Conservation (phyloP, 1,140 invertebrate genomes). For the Pollicipes pollicipes region DNA sequence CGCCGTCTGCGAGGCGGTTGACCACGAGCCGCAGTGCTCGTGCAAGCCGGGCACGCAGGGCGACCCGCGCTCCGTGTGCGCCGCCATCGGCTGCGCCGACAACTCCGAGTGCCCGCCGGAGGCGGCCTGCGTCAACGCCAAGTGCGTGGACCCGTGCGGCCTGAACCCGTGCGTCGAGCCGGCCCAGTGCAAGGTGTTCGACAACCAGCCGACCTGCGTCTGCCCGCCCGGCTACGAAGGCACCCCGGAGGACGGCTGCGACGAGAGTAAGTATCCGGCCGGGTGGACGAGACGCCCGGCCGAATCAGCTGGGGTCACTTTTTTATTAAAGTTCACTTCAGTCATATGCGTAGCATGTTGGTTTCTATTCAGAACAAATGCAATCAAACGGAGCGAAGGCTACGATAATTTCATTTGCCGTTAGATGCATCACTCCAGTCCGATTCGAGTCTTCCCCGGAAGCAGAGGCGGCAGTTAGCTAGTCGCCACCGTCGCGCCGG, state of each 20-base stretch:
- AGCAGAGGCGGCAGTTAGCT: too few relatives aligned
- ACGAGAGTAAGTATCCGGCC: slow-evolving; percentile 20
- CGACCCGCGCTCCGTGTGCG: slow-evolving; percentile 38
- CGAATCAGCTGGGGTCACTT: too few relatives aligned
- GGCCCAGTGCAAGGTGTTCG: slow-evolving; percentile 54
- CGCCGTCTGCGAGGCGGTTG: slow-evolving; percentile 24
- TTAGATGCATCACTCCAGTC: too few relatives aligned
- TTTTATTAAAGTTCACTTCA: too few relatives aligned
- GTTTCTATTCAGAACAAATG: too few relatives aligned
- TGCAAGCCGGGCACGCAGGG: slow-evolving; percentile 39
- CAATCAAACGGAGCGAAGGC: too few relatives aligned
- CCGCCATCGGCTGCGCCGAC: slow-evolving; percentile 54
- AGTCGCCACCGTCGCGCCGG: too few relatives aligned
- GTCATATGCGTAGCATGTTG: too few relatives aligned
- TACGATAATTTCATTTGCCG: too few relatives aligned
- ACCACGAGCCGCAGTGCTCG: slow-evolving; percentile 25
- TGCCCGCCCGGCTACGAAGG: slow-evolving; percentile 61
- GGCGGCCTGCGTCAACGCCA: slow-evolving; percentile 53
- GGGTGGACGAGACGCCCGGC: too few relatives aligned
- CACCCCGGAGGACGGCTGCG: slow-evolving; percentile 40
- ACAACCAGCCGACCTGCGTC: slow-evolving; percentile 62
- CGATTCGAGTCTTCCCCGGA: too few relatives aligned
- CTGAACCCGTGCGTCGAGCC: slow-evolving; percentile 48
- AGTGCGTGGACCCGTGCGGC: slow-evolving; percentile 61
- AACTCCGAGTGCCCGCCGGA: slow-evolving; percentile 56